Base-by-base conservation (phyloP, 1,140 invertebrate genomes). In the Diprion similis region DNA sequence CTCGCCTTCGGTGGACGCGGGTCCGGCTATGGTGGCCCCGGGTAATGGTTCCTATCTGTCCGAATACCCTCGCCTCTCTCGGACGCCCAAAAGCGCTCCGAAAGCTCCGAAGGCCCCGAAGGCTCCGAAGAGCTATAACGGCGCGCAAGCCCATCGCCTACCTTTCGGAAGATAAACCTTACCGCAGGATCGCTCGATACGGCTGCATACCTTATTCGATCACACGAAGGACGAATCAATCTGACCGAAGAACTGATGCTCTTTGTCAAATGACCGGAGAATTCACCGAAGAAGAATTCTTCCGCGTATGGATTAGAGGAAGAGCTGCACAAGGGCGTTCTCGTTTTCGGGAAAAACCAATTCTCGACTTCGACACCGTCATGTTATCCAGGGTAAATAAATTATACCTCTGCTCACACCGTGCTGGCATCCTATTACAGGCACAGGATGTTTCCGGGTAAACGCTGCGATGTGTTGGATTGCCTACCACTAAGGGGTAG, bases 21-120 rank as follows among this genome's bases (percentile, higher is more conserved):
- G 51, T 59, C 51, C 9, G n/a, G 51, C 51, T 13, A 59, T 59
- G 51, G 51, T 59, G 51, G 51, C 51, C n/a, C 51, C 51, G 11
- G 51, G 51, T 59, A 59, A 59, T 59, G 51, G 51, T 59, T 59
- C 51, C 51, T 59, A 59, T 59, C 51, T 59, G 51, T 59, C 51
- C 51, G n/a, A 59, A 59, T 8, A 59, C 51, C 51, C 51, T 59
- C 51, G 8, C 51, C n/a, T 15, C 51, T 17, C 51, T 59, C 51
- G n/a, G n/a, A 59, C n/a, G 51, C 51, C 51, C 51, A 8, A 59
- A 59, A 59, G n/a, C 51, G 51, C 51, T 17, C 51, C 51, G 51
- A 4, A 59, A 17, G 51, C 51, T 17, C 51, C 51, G 11, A 59
- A 59, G 51, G n/a, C 4, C 51, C n/a, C 11, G 11, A 59, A 37